Evolutionary conservation across 2,113 vertebrate species (phyloP).

Genomic region (Gallinago media): DNA sequence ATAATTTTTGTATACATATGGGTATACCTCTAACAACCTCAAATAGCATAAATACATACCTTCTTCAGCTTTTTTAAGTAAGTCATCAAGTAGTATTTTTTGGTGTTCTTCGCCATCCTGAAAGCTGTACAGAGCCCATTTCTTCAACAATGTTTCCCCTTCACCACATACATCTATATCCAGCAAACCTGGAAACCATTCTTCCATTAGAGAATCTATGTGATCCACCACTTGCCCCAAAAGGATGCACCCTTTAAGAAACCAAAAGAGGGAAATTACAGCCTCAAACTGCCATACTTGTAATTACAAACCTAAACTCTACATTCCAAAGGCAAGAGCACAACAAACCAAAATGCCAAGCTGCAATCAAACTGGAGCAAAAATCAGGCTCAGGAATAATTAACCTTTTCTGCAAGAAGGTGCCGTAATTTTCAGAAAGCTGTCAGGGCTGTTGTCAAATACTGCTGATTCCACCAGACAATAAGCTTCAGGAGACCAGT

Average conservation of each 20-base stretch:
- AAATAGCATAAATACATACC: conserved; percentile 70
- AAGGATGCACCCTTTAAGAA: conserved; percentile 85
- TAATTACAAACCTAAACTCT: background rate
- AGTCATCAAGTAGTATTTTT: conserved; percentile 90
- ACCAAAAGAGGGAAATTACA: background rate
- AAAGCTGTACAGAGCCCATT: conserved; percentile 94
- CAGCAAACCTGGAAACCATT: conserved; percentile 94
- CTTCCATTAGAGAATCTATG: conserved; percentile 95
- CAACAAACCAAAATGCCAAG: conserved; percentile 34
- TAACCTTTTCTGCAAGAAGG: conserved; percentile 94
- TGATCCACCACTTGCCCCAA: conserved; percentile 97
- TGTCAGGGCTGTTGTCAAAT: conserved; percentile 81
- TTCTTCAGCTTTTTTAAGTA: conserved; percentile 85
- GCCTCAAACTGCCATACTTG: background rate
- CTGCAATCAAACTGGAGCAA: conserved; percentile 4
- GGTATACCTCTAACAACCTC: background rate
- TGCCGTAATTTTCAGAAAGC: conserved; percentile 91
- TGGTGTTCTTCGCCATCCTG: conserved; percentile 87
- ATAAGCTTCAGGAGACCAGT: conserved; percentile 94
- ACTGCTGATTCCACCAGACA: conserved; percentile 89
- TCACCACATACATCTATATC: conserved; percentile 92
- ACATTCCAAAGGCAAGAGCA: conserved; percentile 12
- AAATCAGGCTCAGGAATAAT: conserved; percentile 20
- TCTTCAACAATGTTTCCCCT: conserved; percentile 93
- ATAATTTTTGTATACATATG: background rate